These are phyloP conservation scores for Cheilosia variabilis DNA, from an alignment of 2,888 invertebrate genomes.

Conservation along the genomic window DNA sequence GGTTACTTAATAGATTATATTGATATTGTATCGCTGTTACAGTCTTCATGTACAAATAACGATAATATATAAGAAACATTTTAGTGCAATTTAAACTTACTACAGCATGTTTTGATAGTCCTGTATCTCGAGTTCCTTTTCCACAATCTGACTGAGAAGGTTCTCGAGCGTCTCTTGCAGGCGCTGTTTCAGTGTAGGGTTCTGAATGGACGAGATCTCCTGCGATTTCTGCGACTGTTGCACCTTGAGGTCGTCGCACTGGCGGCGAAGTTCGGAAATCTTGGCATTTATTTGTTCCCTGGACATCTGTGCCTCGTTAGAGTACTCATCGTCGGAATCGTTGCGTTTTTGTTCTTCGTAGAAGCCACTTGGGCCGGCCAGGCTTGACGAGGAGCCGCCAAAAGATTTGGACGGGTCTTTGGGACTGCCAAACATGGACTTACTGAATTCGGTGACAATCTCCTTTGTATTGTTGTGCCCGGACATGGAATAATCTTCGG, in stretches of 20 bases:
- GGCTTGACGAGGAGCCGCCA: conserved; percentile 81
- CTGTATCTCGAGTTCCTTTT: conserved; percentile 88
- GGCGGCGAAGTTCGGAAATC: conserved; percentile 89
- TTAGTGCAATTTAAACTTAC: conserved; percentile 51
- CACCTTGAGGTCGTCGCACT: conserved; percentile 90
- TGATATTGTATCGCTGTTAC: conserved; percentile 41
- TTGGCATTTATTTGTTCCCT: conserved; percentile 86
- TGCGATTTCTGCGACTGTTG: conserved; percentile 91
- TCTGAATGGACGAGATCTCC: conserved; percentile 93
- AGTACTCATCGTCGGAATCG: conserved; percentile 80
- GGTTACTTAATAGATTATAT: conserved; percentile 70
- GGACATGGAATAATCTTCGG: conserved; percentile 84
- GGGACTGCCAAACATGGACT: conserved; percentile 81
- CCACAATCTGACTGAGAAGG: conserved; percentile 90
- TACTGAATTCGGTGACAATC: conserved; percentile 81
- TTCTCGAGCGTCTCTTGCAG: conserved; percentile 93
- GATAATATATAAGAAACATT: conserved; percentile 21
- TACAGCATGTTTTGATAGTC: conserved; percentile 82
- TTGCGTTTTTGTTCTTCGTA: conserved; percentile 81
- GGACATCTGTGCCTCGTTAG: conserved; percentile 81
- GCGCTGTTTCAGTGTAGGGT: conserved; percentile 91
- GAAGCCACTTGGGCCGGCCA: conserved; percentile 80
- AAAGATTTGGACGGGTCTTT: conserved; percentile 78
- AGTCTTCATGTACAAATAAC: conserved; percentile 28
- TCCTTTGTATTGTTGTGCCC: conserved; percentile 77